Conservation (phyloP, 2,113 vertebrate species). For the Aldabrachelys gigantea region DNA sequence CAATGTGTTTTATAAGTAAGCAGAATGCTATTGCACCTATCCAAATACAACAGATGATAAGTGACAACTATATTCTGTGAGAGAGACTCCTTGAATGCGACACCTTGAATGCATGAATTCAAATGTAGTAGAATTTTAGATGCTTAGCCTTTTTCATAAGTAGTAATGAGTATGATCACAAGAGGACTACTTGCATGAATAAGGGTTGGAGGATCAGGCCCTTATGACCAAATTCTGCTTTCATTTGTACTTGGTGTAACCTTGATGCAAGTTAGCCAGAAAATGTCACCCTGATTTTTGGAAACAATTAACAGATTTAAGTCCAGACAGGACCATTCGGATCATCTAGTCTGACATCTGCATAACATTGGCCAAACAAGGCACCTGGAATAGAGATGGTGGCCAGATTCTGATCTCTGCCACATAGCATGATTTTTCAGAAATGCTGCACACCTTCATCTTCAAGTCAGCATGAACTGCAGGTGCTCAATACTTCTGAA, state of each 20-base stretch:
- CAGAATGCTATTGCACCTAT: neutral
- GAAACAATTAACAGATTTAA: neutral
- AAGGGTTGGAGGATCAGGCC: neutral
- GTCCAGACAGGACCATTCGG: neutral
- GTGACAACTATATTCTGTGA: neutral
- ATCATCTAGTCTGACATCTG: neutral
- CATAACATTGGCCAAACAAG: neutral
- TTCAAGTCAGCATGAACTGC: conserved; percentile 23
- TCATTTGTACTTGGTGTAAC: neutral
- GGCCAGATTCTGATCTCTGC: conserved; percentile 45
- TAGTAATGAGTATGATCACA: neutral
- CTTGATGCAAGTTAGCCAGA: neutral
- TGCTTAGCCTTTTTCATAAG: neutral
- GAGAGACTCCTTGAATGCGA: neutral
- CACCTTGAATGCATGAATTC: neutral
- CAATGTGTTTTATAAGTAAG: neutral
- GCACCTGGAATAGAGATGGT: neutral
- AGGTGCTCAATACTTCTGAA: conserved; percentile 42
- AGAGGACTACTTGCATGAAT: neutral
- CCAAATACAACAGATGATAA: neutral
- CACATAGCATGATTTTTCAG: neutral
- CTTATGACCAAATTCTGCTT: neutral
- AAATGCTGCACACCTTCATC: neutral
- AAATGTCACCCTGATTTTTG: neutral
- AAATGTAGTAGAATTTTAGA: neutral